Evolutionary conservation across 1,140 invertebrate genomes (phyloP), one percentile per base, ranked within the genome.

Genomic region (Centruroides sculpturatus): DNA sequence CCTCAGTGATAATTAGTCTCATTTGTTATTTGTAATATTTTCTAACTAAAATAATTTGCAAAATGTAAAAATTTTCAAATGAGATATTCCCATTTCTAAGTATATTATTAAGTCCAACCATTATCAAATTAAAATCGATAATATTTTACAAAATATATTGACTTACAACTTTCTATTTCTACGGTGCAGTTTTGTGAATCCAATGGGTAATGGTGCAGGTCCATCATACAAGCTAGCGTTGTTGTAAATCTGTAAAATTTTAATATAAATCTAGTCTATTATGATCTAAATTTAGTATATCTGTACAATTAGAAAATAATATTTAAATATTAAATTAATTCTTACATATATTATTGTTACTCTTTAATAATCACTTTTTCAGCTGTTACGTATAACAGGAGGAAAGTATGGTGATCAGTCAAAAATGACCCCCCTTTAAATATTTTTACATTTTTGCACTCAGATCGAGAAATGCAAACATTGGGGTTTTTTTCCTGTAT

Each of bases 131-230:
- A 23, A 23, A 23, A 23, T 23, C 23, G 23, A 23, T 23, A 23
- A 23, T 23, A 23, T 23, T 11, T 56, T 36, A 36, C 23, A 53
- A 53, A 53, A n/a, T 53, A n/a, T n/a, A 46, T 35, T 47, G 61
- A 83, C 89, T 84, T 81, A 98, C 94, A 98, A 77, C 92, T 97
- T 79, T 98, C 94, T 75, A 98, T 98, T 81, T 98, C 94, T 63
- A 98, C 92, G 55, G 93, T 98, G 78, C 94, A 98, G 75, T 98
- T 97, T 76, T 98, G 95, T 61, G 85, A 89, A 77, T 98, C 95
- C 56, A 98, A 78, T 3, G 95, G 95, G 78, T 98, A 98, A 75
- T 97, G 94, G 76, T 96, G 92, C n/a, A 98, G 79, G 76, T 98
- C 93, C 94, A 98, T 98, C 90, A 96, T 96, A 77, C 94, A 98